Percentiles rank a stretch among this genome's conserved stretches.
Conservation (phyloP, 2,888 invertebrate genomes). For the Agriopis aurantiaria region DNA sequence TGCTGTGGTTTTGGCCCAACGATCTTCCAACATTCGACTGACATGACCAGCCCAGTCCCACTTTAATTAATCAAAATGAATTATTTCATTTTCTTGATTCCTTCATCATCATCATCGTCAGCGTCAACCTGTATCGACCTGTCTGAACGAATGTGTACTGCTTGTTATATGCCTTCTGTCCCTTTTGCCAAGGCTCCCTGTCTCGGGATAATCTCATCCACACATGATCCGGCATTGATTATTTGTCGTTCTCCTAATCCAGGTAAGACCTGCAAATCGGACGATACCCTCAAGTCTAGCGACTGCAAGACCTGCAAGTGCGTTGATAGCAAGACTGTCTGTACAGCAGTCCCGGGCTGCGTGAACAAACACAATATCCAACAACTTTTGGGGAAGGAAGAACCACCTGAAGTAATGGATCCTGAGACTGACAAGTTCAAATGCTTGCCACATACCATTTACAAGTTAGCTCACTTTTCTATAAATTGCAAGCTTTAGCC, state of each 20-base stretch:
- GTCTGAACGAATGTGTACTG: too few species aligned
- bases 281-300: background rate
- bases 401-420: constrained; percentile 10
- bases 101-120: too few species aligned
- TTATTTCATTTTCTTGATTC: too few species aligned
- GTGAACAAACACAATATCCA: background rate
- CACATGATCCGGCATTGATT: background rate
- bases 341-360: constrained; percentile 8
- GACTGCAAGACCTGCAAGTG: constrained; percentile 45
- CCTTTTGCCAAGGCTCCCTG: too few species aligned
- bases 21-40: too few species aligned
- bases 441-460: constrained; percentile 60
- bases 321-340: constrained; percentile 3
- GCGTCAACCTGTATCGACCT: too few species aligned
- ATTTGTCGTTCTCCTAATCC: background rate
- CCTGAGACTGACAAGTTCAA: constrained; percentile 40
- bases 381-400: background rate
- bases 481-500: background rate
- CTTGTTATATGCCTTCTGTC: too few species aligned
- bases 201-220: too few species aligned
- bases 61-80: too few species aligned
- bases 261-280: constrained; percentile 35
- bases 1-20: too few species aligned
- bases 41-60: too few species aligned
- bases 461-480: constrained; percentile 56